These are phyloP conservation scores for Bombycilla garrulus DNA, from an alignment of 2,113 vertebrate genomes.

Conservation along the genomic window DNA sequence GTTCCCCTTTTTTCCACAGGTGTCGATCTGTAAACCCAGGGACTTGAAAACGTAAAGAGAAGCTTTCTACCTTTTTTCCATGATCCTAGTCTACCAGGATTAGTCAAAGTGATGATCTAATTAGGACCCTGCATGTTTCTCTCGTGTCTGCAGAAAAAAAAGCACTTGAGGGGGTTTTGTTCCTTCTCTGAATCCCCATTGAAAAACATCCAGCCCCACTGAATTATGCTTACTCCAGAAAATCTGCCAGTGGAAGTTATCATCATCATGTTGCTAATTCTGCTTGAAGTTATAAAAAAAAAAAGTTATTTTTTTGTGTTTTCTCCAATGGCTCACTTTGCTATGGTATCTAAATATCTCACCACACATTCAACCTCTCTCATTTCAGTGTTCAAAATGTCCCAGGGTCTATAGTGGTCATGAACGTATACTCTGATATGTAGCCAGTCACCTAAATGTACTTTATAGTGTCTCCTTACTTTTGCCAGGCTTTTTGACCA, in stretches of 20 bases:
- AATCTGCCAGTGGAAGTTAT: not conserved
- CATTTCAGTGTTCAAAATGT: not conserved
- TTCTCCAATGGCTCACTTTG: not conserved
- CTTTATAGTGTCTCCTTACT: not conserved
- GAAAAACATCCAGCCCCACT: not conserved
- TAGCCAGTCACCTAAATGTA: not conserved
- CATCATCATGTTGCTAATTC: not conserved
- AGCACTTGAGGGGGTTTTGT: fast-evolving
- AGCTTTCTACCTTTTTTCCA: not conserved
- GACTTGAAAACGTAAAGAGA: not conserved
- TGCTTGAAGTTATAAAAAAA: not conserved
- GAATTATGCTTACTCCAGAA: not conserved
- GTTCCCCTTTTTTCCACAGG: not conserved
- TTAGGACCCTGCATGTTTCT: not conserved
- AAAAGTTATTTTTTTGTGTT: not conserved
- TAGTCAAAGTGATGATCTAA: not conserved
- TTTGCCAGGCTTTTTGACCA: not conserved
- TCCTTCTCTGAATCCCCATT: not conserved
- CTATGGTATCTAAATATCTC: not conserved
- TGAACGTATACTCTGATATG: not conserved
- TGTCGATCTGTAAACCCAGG: not conserved
- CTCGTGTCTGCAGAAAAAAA: not conserved
- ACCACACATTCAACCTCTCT: not conserved
- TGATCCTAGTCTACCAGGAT: not conserved
- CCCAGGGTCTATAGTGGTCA: not conserved